Evolutionary conservation across 2,888 invertebrate genomes (phyloP).

Genomic region (Conus canariensis): DNA sequence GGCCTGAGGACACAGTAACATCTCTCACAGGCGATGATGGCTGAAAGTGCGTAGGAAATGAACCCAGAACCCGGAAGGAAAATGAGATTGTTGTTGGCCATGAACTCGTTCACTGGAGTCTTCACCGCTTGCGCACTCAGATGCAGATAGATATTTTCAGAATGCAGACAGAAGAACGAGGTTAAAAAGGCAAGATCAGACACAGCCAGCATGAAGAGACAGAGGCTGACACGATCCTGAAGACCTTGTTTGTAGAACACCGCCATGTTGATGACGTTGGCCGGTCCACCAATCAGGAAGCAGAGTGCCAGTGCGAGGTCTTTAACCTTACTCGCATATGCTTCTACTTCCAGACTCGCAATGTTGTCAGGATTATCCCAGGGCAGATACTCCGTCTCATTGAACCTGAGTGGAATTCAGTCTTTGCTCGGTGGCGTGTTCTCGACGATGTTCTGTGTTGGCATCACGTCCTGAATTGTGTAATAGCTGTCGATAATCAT

Average conservation of each 20-base stretch:
- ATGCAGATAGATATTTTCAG: background rate
- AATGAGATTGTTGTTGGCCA: background rate
- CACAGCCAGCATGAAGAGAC: background rate
- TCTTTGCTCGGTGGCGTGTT: too few relatives aligned
- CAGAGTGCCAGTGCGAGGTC: too few relatives aligned
- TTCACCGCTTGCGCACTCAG: background rate
- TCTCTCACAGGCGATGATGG: constrained; percentile 8
- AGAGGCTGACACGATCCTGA: constrained; percentile 11
- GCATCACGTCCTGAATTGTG: too few relatives aligned
- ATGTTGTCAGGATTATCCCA: background rate
- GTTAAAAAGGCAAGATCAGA: background rate
- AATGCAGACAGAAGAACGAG: background rate
- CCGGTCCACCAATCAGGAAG: too few relatives aligned
- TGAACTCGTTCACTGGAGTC: background rate
- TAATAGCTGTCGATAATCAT: too few relatives aligned
- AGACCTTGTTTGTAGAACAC: constrained; percentile 15
- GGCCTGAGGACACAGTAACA: constrained; percentile 27
- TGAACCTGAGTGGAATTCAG: background rate
- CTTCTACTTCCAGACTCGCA: background rate
- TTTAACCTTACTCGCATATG: too few relatives aligned
- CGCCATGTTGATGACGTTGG: constrained; percentile 2
- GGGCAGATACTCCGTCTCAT: background rate
- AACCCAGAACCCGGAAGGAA: background rate
- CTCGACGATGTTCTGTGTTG: too few relatives aligned
- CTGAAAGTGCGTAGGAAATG: background rate